Percentiles rank a stretch among this genome's conserved stretches.
Conservation (phyloP, 2,797 vertebrate genomes). For the Phoxinus dragarum region DNA sequence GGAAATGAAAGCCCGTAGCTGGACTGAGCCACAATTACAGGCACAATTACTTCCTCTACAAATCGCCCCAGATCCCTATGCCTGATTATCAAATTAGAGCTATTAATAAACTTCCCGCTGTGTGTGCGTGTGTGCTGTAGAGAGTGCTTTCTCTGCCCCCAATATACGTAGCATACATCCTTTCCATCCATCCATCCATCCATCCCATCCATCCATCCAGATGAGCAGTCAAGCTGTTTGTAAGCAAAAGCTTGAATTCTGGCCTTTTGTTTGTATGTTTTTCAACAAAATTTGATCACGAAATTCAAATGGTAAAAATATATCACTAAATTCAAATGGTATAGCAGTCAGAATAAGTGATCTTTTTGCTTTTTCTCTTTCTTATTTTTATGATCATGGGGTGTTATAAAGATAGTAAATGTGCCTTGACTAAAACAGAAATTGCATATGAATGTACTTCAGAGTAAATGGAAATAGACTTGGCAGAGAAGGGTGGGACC, state of each 20-base stretch:
- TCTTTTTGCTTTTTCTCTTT: neutral
- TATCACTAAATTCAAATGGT: neutral
- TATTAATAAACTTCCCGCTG: conserved; percentile 17
- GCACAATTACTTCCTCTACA: conserved; percentile 47
- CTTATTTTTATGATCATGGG: neutral
- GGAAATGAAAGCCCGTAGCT: conserved; percentile 51
- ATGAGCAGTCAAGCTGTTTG: neutral
- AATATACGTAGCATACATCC: neutral
- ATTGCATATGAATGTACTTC: conserved; percentile 16
- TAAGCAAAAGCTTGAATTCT: neutral
- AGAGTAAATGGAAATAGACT: conserved; percentile 40
- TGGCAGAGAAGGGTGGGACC: neutral
- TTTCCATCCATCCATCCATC: neutral
- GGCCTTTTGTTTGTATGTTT: neutral
- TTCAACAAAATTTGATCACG: neutral
- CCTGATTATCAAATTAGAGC: conserved; percentile 37
- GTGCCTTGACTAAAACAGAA: conserved; percentile 3
- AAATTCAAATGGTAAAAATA: neutral
- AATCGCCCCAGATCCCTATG: conserved; percentile 50
- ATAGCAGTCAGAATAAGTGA: neutral
- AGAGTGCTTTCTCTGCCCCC: neutral
- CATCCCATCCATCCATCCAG: neutral
- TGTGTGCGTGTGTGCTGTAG: neutral
- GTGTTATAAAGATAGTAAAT: neutral
- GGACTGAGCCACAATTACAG: conserved; percentile 51